Base-by-base conservation (phyloP, 53 echinoderm and acorn worm species). In the Patiria pectinifera region DNA sequence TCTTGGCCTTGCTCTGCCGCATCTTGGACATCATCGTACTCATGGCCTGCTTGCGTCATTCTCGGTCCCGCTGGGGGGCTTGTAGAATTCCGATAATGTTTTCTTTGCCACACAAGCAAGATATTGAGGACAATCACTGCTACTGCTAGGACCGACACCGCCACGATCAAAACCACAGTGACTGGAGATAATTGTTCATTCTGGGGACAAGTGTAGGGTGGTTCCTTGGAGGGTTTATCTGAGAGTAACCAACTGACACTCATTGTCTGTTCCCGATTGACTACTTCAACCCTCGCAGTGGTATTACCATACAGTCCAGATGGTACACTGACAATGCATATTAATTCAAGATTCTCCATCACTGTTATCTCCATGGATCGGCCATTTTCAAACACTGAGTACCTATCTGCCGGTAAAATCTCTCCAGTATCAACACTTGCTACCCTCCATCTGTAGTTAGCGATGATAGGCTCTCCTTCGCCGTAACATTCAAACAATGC, bases 281-380 rank as follows among this genome's bases (percentile, higher is more conserved):
- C 11, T 11, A 60, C 83, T 12, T 77, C 92, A 79, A 89, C 78
- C 61, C 62, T 60, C 44, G 78, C 78, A 4, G 85, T 80, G 16
- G 81, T 24, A 45, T 92, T 86, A 43, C 86, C 84, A 11, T 81
- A 80, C 61, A 92, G 53, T 10, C 92, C 92, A 26, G 92, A 92
- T 48, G 86, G 80, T 14, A 92, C 92, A 69, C 81, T 86, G 26
- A 86, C 92, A 35, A 53, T 53, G 59, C 92, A 92, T n/a, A 62
- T 26, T 21, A 87, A 70, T 77, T 66, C 81, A 21, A 80, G 61
- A 45, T 69, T 81, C 81, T 81, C 80, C 22, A 6, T 92, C 80
- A 35, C 35, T 35, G 35, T 35, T 35, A 35, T 35, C 35, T 35
- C 35, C 35, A 35, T 35, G 35, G 35, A 35, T 35, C 35, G 35